A percentile compares a stretch with the other conserved stretches of the same genome.
Conservation (phyloP, 2,888 invertebrate species). For the Heliconius erato region DNA sequence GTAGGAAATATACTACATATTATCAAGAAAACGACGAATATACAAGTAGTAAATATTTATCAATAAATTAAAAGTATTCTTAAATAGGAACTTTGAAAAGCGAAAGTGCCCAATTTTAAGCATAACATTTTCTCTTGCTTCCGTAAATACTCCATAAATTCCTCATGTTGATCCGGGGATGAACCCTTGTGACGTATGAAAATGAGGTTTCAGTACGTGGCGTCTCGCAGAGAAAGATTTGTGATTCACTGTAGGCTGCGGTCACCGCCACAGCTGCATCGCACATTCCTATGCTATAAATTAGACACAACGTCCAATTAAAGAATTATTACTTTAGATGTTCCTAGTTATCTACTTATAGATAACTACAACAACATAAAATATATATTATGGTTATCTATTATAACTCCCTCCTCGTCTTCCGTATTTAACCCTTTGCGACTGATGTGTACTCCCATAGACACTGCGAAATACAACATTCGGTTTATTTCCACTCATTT, state of each 20-base stretch:
- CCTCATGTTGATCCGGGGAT: conserved; percentile 76
- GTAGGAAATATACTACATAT: background rate
- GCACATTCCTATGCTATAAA: conserved; percentile 58
- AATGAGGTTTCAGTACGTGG: conserved; percentile 68
- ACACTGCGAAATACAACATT: too few relatives aligned
- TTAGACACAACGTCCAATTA: conserved; percentile 61
- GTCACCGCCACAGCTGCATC: conserved; percentile 56
- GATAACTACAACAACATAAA: background rate
- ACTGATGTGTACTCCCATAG: too few relatives aligned
- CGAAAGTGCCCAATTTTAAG: conserved; percentile 36
- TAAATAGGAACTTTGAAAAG: background rate
- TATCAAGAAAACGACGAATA: background rate
- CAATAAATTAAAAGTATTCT: background rate
- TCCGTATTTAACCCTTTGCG: too few relatives aligned
- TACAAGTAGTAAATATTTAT: background rate
- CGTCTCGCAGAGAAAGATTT: conserved; percentile 58
- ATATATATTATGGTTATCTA: too few relatives aligned
- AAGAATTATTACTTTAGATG: conserved; percentile 48
- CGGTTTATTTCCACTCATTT: too few relatives aligned
- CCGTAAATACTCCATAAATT: conserved; percentile 78
- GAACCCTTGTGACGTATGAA: conserved; percentile 75
- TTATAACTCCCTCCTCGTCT: too few relatives aligned
- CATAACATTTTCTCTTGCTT: conserved; percentile 56
- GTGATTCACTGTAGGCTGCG: conserved; percentile 65
- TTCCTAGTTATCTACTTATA: background rate